A percentile compares a stretch with the other conserved stretches of the same genome.
Conservation (phyloP, 1,140 invertebrate species). For the Solenopsis invicta region DNA sequence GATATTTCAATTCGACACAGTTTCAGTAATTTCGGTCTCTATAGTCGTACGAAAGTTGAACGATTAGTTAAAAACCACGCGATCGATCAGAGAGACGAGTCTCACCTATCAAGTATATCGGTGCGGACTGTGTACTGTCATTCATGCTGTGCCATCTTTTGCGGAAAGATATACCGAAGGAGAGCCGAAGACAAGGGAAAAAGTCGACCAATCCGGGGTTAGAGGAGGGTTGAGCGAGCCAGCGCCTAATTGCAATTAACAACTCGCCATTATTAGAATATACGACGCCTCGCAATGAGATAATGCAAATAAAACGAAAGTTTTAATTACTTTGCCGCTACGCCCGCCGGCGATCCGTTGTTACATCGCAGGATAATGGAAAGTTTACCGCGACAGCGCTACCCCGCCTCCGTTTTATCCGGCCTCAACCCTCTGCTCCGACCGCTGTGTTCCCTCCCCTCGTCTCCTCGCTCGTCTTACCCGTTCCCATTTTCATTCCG, state of each 20-base stretch:
- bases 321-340: slow-evolving; percentile 86
- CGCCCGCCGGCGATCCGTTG: slow-evolving; percentile 82
- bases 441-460: slow-evolving; percentile 27
- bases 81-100: slow-evolving; percentile 26
- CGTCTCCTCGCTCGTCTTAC: slow-evolving; percentile 59
- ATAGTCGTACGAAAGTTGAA: background rate
- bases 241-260: slow-evolving; percentile 86
- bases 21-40: background rate
- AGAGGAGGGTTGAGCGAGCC: slow-evolving; percentile 72
- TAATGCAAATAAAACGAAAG: slow-evolving; percentile 87
- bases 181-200: slow-evolving; percentile 26
- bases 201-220: slow-evolving; percentile 47
- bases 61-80: slow-evolving; percentile 20
- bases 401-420: slow-evolving; percentile 61
- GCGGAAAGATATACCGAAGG: background rate
- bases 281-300: slow-evolving; percentile 86
- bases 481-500: slow-evolving; percentile 58
- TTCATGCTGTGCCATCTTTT: slow-evolving; percentile 24
- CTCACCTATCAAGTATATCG: slow-evolving; percentile 9
- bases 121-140: background rate
- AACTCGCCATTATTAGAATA: slow-evolving; percentile 87
- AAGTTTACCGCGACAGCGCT: slow-evolving; percentile 84
- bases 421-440: slow-evolving; percentile 48
- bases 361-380: slow-evolving; percentile 84
- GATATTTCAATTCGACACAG: slow-evolving; percentile 15